Conservation (phyloP, 2,797 vertebrate genomes). For the Nyctibius grandis region DNA sequence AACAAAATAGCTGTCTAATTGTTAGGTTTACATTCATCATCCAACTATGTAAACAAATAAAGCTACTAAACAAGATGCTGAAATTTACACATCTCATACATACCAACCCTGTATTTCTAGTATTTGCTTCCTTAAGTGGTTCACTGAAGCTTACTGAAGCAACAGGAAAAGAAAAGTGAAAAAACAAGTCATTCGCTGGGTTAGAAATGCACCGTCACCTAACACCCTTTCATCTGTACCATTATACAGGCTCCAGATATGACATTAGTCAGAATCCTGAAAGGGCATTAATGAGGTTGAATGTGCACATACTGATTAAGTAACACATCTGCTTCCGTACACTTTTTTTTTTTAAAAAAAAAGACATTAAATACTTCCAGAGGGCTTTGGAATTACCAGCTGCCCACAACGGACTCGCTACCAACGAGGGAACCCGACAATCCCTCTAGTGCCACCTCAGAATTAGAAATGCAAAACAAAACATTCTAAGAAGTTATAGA, state of each 20-base stretch:
- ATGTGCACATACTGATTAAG: neutral
- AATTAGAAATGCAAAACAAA: neutral
- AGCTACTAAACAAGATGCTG: neutral
- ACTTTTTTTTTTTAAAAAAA: neutral
- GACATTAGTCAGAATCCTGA: neutral
- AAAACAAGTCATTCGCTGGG: neutral
- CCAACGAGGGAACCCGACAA: neutral
- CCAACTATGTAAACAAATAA: neutral
- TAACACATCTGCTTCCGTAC: neutral
- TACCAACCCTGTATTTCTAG: neutral
- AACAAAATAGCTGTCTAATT: neutral
- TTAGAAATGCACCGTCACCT: neutral
- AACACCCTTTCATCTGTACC: neutral
- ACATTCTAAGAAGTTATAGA: neutral
- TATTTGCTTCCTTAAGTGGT: neutral
- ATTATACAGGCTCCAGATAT: neutral
- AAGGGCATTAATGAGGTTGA: neutral
- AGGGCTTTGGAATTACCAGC: neutral
- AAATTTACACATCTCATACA: neutral
- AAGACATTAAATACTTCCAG: neutral
- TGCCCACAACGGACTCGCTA: fast-evolving
- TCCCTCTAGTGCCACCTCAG: neutral
- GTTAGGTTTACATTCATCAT: neutral
- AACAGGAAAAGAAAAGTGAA: neutral
- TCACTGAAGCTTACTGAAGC: neutral